Evolutionary conservation across 1,140 invertebrate species (phyloP).

Genomic region (Drosophila chauvacae): DNA sequence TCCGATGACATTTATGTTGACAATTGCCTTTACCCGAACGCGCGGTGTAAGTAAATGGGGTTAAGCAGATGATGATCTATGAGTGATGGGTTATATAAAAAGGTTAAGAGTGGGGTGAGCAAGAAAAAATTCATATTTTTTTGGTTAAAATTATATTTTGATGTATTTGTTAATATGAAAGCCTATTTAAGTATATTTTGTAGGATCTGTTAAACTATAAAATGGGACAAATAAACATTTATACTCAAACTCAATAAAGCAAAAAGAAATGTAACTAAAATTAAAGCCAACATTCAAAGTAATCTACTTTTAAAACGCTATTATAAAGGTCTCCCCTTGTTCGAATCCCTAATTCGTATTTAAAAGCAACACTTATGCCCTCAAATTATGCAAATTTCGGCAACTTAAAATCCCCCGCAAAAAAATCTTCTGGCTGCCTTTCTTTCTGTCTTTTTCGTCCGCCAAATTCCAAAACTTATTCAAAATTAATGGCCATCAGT

Average conservation of each 20-base stretch:
- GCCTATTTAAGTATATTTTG: no score
- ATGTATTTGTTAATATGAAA: background rate
- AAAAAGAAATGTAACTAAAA: no score
- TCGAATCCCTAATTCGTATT: slow-evolving; percentile 12
- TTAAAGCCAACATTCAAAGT: background rate
- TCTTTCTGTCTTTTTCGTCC: slow-evolving; percentile 7
- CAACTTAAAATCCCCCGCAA: slow-evolving; percentile 43
- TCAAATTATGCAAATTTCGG: slow-evolving; percentile 63
- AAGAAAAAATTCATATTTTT: background rate
- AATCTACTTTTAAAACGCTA: slow-evolving; percentile 1
- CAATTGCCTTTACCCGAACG: slow-evolving; percentile 25
- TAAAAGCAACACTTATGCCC: slow-evolving; percentile 37
- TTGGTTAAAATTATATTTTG: background rate
- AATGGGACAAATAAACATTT: background rate
- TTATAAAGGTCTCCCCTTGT: background rate
- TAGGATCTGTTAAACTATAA: no score
- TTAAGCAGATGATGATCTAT: slow-evolving; percentile 39
- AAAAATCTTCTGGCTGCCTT: slow-evolving; percentile 25
- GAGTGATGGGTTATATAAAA: slow-evolving; percentile 20
- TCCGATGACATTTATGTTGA: slow-evolving; percentile 54
- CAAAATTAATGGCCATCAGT: slow-evolving; percentile 53
- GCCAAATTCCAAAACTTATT: slow-evolving; percentile 39
- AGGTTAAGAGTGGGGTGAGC: background rate
- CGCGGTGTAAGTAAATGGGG: slow-evolving; percentile 42
- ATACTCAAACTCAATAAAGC: no score